A percentile compares a stretch with the other conserved stretches of the same genome.
Conservation (phyloP, 1,140 invertebrate species). For the Tachypleus tridentatus region DNA sequence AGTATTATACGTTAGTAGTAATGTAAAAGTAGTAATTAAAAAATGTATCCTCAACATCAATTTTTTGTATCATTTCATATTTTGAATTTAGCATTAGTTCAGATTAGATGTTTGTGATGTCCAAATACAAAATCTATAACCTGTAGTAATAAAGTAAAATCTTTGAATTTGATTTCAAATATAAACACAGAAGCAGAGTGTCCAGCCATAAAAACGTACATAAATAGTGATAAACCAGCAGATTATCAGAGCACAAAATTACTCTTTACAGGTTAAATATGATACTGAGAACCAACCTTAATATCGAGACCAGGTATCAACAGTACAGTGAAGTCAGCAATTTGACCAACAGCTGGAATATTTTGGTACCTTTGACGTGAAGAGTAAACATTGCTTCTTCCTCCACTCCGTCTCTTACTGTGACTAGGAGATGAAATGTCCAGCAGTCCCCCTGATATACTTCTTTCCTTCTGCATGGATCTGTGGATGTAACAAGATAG, state of each 20-base stretch:
- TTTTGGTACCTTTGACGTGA: slow-evolving; percentile 29
- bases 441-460: slow-evolving; percentile 43
- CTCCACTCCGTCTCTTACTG: slow-evolving; percentile 19
- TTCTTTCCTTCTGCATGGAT: slow-evolving; percentile 46
- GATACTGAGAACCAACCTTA: slow-evolving; percentile 47
- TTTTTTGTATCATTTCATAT: too few relatives aligned
- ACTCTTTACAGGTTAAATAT: neutral
- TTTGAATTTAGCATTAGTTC: too few relatives aligned
- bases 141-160: too few relatives aligned
- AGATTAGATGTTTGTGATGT: too few relatives aligned
- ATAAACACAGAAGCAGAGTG: neutral
- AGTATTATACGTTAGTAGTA: too few relatives aligned
- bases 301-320: slow-evolving; percentile 89
- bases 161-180: neutral
- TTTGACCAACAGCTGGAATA: slow-evolving; percentile 36
- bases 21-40: too few relatives aligned
- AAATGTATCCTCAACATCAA: too few relatives aligned
- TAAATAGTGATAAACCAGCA: too few relatives aligned
- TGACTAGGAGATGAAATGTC: slow-evolving; percentile 24
- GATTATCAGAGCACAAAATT: too few relatives aligned
- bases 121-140: too few relatives aligned
- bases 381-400: slow-evolving; percentile 26
- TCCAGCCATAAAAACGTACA: too few relatives aligned
- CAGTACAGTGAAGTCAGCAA: slow-evolving; percentile 74
- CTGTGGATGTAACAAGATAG: slow-evolving; percentile 3